Evolutionary conservation across 2,797 vertebrate genomes (phyloP), one percentile per base, ranked within the genome.

Genomic region (Notamacropus eugenii): DNA sequence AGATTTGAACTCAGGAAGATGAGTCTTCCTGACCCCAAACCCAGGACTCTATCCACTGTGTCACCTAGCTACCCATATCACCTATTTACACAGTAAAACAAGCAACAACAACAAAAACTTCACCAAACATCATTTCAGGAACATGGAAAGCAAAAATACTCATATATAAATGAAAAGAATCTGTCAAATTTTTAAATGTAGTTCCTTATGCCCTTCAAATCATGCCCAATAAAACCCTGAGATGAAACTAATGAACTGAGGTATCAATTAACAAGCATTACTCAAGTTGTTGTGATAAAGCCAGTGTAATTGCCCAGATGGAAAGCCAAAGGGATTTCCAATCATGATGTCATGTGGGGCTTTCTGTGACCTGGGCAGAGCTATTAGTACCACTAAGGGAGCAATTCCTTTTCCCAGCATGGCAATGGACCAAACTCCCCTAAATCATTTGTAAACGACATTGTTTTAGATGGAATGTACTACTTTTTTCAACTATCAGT

Each of bases 131-230:
- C 92, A 92, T 94, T 50, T 92, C 54, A 91, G 52, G 93, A 93
- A 97, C 97, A 97, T 93, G 92, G 62, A 94, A 90, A 91, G 59
- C 58, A 95, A 97, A 94, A 93, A 95, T 50, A 94, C 93, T 92
- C 92, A 92, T 34, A 93, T 28, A 90, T 10, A 96, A 62, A 93
- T 54, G 90, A 93, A 90, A 95, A 93, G 91, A 92, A 95, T 90
- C 12, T 91, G 27, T 95, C 24, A 1, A 8, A 55, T 34, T 91
- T 90, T 94, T 74, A 54, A 92, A 95, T 52, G 27, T 52, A 96
- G 29, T 74, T 56, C 87, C 91, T 31, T 92, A 34, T 93, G 24
- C 29, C 59, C 16, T 95, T 92, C 55, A 93, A 91, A 55, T 55
- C 31, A 54, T 22, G 16, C 10, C 31, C 67, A 59, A 28, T 92